phyloP scores from a whole-genome alignment of 2,113 vertebrate genomes.

The Oreochromis spilurus region DNA sequence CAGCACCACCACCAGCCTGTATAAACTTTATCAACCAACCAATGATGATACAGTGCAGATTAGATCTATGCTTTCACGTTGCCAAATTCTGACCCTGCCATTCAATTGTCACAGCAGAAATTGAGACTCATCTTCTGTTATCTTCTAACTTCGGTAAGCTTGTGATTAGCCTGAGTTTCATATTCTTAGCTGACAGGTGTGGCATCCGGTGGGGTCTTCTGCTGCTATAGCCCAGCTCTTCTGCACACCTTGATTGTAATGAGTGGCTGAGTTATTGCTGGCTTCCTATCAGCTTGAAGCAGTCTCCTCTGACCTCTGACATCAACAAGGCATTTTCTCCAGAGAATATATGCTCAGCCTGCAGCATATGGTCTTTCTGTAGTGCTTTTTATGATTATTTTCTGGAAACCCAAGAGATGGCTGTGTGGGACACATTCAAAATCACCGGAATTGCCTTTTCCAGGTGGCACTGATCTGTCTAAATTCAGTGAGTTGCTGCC shows the following conservation, averaged over 20 bases:
- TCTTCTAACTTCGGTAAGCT: background rate
- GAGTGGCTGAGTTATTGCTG: background rate
- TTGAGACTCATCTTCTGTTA: accelerated
- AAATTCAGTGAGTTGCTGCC: background rate
- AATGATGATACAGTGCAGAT: accelerated
- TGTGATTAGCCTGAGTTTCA: background rate
- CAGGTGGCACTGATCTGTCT: background rate
- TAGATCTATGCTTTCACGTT: background rate
- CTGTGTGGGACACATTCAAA: background rate
- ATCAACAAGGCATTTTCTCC: background rate
- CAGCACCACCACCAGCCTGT: background rate
- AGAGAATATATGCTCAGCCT: background rate
- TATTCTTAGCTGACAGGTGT: background rate
- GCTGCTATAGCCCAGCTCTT: background rate
- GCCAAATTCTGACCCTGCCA: background rate
- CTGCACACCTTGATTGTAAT: background rate
- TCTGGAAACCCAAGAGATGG: background rate
- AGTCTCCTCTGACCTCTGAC: background rate
- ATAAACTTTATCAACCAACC: background rate
- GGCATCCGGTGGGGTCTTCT: background rate
- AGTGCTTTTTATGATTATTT: background rate
- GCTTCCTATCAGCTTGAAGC: background rate
- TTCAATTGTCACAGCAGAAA: background rate
- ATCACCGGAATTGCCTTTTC: background rate
- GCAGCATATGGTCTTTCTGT: background rate